Evolutionary conservation across 2,113 vertebrate genomes (phyloP), one percentile per base, ranked within the genome.

Genomic region (Pseudorhombus dupliciocellatus): DNA sequence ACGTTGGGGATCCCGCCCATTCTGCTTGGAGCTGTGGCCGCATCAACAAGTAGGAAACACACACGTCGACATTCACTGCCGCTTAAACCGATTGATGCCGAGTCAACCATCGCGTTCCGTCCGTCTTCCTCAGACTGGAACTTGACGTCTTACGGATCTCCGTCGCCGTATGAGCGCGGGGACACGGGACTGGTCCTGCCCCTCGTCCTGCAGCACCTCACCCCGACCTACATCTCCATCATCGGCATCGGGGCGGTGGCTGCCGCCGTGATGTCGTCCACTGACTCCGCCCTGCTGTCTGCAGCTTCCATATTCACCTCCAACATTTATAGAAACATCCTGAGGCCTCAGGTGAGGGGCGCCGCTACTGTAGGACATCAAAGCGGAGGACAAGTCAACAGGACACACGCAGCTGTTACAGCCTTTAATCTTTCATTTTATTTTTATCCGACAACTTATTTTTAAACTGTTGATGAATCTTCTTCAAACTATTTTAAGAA

Each of bases 11-110:
- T 95, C 57, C 95, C 94, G 0, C 87, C 95, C 0, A 90, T 94
- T 14, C 71, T 95, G 20, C 78, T 95, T 6, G 94, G 94, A 1
- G 94, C 94, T 7, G 90, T 85, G 0, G 92, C 94, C 53, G 93
- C 90, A 46, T 95, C 93, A 7, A 95, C 94, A 87, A 91, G 93
- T 95, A 89, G 0, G 50, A 18, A 46, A 44, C 16, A 20, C 26
- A 55, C 14, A 1, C 18, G 7, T n/a, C 0, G 5, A 14, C 7
- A 22, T 50, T 62, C 8, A 31, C 3, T 46, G 18, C 2, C 5
- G 42, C 16, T 18, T 20, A 5, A 46, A 46, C 1, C 1, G 5
- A 16, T 46, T 18, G 6, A 46, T 46, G 4, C 5, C 6, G 5
- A 16, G 18, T 18, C 16, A 18, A 6, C 18, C 4, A 18, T 46